These are phyloP conservation scores for Triplophysa bombifrons DNA, from an alignment of 2,797 vertebrate genomes.

Conservation along the genomic window DNA sequence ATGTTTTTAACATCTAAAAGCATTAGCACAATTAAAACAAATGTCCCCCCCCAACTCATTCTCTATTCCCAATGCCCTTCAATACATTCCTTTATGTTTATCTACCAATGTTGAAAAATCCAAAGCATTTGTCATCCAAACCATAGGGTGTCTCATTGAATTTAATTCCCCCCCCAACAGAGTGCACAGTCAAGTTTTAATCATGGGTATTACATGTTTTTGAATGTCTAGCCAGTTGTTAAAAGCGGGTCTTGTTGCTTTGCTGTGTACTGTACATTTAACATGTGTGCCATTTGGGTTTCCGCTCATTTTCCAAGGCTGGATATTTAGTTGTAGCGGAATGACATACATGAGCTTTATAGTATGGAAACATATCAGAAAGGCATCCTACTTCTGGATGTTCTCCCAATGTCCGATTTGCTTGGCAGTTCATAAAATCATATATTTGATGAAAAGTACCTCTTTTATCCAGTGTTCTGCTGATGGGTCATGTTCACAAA, in stretches of 20 bases:
- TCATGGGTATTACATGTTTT: neutral
- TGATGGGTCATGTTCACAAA: conserved; percentile 29
- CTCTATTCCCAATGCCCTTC: conserved; percentile 40
- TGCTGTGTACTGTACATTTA: neutral
- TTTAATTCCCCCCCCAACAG: neutral
- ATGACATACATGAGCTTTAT: conserved; percentile 62
- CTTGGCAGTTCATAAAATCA: conserved; percentile 67
- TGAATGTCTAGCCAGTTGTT: neutral
- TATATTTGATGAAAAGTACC: conserved; percentile 33
- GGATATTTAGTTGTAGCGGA: conserved; percentile 48
- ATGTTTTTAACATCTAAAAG: conserved; percentile 66
- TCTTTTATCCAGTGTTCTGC: conserved; percentile 40
- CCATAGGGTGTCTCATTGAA: conserved; percentile 4
- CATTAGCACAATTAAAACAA: conserved; percentile 58
- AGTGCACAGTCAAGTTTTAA: conserved; percentile 1
- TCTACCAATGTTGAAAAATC: conserved; percentile 43
- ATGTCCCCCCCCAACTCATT: conserved; percentile 52
- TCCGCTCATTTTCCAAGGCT: neutral
- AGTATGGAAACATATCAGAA: conserved; percentile 62
- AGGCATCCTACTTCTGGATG: conserved; percentile 64
- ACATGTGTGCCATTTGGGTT: neutral
- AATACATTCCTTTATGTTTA: conserved; percentile 30
- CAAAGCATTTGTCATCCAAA: conserved; percentile 14
- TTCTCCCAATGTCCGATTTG: conserved; percentile 57
- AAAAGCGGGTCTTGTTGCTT: neutral